These are phyloP conservation scores for Rhyacophila evoluta DNA, from an alignment of 2,888 invertebrate genomes.

Conservation along the genomic window DNA sequence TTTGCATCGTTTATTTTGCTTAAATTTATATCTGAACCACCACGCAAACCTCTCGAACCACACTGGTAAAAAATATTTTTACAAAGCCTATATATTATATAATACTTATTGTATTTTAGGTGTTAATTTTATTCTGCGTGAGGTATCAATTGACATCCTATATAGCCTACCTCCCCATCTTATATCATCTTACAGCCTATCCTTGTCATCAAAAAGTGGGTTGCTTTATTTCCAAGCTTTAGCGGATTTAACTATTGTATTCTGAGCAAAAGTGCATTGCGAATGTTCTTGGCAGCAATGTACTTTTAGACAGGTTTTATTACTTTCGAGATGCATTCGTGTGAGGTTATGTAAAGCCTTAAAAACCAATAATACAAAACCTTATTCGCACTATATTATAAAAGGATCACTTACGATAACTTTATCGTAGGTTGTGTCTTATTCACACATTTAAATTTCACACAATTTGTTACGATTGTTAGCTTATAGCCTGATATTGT, in stretches of 20 bases:
- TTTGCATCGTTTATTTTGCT: too few species aligned
- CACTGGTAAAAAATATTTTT: neutral
- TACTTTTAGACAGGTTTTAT: slow-evolving; percentile 53
- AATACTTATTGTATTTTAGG: neutral
- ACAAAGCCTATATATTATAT: neutral
- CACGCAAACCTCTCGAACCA: too few species aligned
- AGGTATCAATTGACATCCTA: neutral
- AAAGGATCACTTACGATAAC: too few species aligned
- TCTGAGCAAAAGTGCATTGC: slow-evolving; percentile 39
- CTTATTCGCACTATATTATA: too few species aligned
- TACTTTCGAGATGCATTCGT: slow-evolving; percentile 43
- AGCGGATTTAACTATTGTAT: slow-evolving; percentile 49
- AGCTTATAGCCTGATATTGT: too few species aligned
- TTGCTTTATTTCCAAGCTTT: slow-evolving; percentile 47
- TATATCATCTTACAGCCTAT: neutral
- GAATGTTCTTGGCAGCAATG: slow-evolving; percentile 47
- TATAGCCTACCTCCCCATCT: neutral
- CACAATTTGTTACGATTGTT: too few species aligned
- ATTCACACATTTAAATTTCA: too few species aligned
- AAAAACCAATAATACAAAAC: too few species aligned
- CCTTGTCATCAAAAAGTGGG: slow-evolving; percentile 40
- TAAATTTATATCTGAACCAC: too few species aligned
- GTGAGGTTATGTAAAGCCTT: neutral
- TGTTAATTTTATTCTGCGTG: neutral
- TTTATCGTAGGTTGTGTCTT: too few species aligned